Evolutionary conservation across 1,140 invertebrate genomes (phyloP), one percentile per base, ranked within the genome.

Genomic region (Sminthurides bifidus): DNA sequence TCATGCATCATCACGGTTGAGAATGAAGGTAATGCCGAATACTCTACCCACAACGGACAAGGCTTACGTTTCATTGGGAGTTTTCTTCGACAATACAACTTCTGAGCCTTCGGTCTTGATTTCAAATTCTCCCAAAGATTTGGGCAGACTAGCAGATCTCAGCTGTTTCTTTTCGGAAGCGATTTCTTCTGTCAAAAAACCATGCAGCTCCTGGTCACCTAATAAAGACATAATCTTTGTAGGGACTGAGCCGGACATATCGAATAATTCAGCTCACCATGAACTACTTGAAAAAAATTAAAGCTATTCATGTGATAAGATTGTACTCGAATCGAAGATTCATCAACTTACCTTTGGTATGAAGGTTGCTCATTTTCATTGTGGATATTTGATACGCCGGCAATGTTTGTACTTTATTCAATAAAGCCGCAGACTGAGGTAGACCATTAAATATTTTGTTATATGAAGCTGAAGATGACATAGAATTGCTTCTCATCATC

Each of bases 141-240:
- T 76, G 3, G 84, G 84, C 62, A 87, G 76, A 0, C 77, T 78
- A 68, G 83, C 83, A 2, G 77, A 66, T 69, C 87, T 87, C 61
- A 82, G 81, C 8, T 82, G 78, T 69, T 89, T 87, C 59, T 81
- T 82, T 70, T 93, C 90, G 0, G 85, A 83, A 48, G 84, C 75
- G 57, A 93, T 92, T 74, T 93, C 90, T 70, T 92, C 87, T 3
- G 81, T 81, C 0, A 93, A 70, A 68, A 92, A 92, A 68, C 88
- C 83, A 0, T 87, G 80, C 30, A 93, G 72, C 68, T 92, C 88
- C 61, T 82, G 78, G 70, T 92, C 88, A 66, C 82, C 87, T 90
- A 59, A 43, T n/a, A n/a, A n/a, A n/a, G n/a, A n/a, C n/a, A n/a
- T n/a, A n/a, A n/a, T n/a, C n/a, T n/a, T n/a, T n/a, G n/a, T n/a